Evolutionary conservation across 2,797 vertebrate genomes (phyloP), one percentile per base, ranked within the genome.

Genomic region (Vultur gryphus): DNA sequence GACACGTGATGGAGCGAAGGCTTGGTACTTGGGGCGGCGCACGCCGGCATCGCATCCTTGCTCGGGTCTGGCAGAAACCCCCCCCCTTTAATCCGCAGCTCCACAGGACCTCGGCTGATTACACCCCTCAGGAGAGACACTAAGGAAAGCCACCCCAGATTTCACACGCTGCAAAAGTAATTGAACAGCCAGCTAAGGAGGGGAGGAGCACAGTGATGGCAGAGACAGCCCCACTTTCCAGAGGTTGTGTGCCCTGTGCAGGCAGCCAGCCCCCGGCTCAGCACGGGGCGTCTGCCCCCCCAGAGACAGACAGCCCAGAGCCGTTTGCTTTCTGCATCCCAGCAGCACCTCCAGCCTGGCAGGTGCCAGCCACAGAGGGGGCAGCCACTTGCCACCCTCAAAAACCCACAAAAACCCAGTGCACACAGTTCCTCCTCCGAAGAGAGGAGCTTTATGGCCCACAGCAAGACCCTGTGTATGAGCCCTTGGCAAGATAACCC

Each of bases 401-500:
- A 21, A 61, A 58, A 2, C 28, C 44, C 29, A 2, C 11, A 29
- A 8, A 43, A 71, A 9, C 7, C 3, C 16, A 4, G 4, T 0
- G 24, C 11, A 4, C n/a, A 0, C 8, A 1, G 59, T 11, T 43
- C 9, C 17, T 7, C 20, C 59, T 9, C 24, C 20, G 10, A 4
- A 39, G 24, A 28, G 2, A 15, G 46, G 9, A 51, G 49, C 44
- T 29, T 11, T 23, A 9, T 0, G 10, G 37, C 19, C 13, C 3
- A 1, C 11, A 16, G 44, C 13, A 5, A 20, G 39, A 59, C 28
- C 33, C 70, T 5, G 20, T 0, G 0, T 1, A 16, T 0, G 1
- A 44, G 44, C n/a, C 51, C 31, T 21, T 5, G 15, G 64, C 33
- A 2, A 26, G 29, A 19, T 0, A 11, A 4, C 33, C 55, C 57